phyloP scores from a whole-genome alignment of 2,113 vertebrate species.

The Dasypus novemcinctus region DNA sequence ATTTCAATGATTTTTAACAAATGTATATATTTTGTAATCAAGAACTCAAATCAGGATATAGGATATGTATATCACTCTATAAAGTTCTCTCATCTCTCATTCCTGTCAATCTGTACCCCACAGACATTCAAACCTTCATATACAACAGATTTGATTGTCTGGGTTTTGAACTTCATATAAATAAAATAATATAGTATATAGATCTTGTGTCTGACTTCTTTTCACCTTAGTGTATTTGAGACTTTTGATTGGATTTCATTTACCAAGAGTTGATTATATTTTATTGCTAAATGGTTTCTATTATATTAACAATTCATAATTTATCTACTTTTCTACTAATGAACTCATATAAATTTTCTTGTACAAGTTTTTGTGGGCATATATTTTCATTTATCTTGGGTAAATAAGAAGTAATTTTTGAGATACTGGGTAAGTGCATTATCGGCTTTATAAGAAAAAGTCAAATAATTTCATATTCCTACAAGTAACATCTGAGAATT shows the following conservation, averaged over 20 bases:
- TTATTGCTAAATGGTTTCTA: background rate
- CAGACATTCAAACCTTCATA: background rate
- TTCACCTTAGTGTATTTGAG: background rate
- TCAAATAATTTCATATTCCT: background rate
- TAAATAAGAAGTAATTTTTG: background rate
- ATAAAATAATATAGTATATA: background rate
- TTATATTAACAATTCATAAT: background rate
- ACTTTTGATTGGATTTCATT: background rate
- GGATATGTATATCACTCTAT: background rate
- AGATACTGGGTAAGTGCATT: no score
- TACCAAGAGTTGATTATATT: background rate
- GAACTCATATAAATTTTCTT: background rate
- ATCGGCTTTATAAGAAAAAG: background rate
- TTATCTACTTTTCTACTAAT: background rate
- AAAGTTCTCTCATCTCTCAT: background rate
- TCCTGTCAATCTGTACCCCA: background rate
- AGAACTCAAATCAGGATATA: no score
- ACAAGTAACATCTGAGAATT: background rate
- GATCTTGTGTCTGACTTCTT: background rate
- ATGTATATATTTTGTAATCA: no score
- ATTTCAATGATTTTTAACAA: no score
- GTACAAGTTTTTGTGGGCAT: background rate
- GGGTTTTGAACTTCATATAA: background rate
- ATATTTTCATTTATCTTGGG: background rate
- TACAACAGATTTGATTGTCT: background rate